Base-by-base conservation (phyloP, 2,888 invertebrate genomes). In the Lithophane socia region DNA sequence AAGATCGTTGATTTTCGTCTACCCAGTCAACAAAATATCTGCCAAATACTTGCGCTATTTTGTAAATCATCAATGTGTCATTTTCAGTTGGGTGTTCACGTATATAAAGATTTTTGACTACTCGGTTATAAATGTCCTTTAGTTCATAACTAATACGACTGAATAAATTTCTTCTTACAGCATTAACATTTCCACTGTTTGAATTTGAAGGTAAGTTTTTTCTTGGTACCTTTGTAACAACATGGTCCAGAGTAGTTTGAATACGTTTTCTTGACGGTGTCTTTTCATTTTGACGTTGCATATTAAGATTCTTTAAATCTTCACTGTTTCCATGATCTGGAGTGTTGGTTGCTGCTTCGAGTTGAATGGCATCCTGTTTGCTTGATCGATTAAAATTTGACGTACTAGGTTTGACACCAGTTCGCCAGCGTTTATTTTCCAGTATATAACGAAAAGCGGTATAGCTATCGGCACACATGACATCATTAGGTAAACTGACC, bases 231-330 rank as follows among this genome's bases (percentile, higher is more conserved):
- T 16, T 65, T 47, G 0, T 16, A 24, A 47, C 18, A n/a, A 10
- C 0, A 18, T 21, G 0, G 7, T 21, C 9, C 7, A 54, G 18
- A 2, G 13, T 37, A 24, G 37, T 1, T 56, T 64, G 77, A 10
- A 1, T 37, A 10, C 2, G 9, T 21, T n/a, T 54, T 56, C 66
- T 77, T 47, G 44, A 21, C 3, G 54, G 75, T 16, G 65, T 75
- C 8, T 3, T 56, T 77, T 75, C 66, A 77, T 75, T 77, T 21
- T 77, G 37, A 16, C 16, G n/a, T 77, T 47, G 66, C 66, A 37
- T 37, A 24, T 75, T 44, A 61, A 18, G 21, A 52, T 69, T 66
- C 5, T 18, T 58, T 29, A 47, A 18, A n/a, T 58, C 29, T 47
- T 74, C 16, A 49, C 18, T 24, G 47, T 37, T 56, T 13, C 37